Base-by-base conservation (phyloP, 1,140 invertebrate species). In the Atopsyche davidsoni region DNA sequence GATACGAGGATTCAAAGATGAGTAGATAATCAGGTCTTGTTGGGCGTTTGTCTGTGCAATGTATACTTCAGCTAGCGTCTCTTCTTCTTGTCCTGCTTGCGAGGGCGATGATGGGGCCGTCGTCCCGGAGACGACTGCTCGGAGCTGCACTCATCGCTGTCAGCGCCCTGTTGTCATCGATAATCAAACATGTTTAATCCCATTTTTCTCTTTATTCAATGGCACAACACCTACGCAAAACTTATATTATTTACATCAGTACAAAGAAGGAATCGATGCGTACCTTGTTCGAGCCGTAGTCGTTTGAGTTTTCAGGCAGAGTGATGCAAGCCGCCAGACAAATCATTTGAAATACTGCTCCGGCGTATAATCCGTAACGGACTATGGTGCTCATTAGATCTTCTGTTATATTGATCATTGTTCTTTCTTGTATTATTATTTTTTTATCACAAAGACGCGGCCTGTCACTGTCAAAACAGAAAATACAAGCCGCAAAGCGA, bases 271-370 rank as follows among this genome's bases (percentile, higher is more conserved):
- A n/a, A n/a, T n/a, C n/a, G n/a, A n/a, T n/a, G n/a, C 24, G 16
- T 52, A 57, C 55, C 44, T 57, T 57, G 13, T 51, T 57, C 25
- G 55, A 57, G 25, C 36, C 50, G 44, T 51, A 40, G 41, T 57
- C 55, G 23, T 32, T 53, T 4, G 55, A 19, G 31, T 57, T 52
- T 47, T 58, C 72, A 10, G 77, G 76, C 42, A 79, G 62, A 54
- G 78, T 67, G 50, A 82, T 70, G 22, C 79, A 79, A 31, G 79
- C 79, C 43, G 75, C 70, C 44, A 82, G 75, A 62, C 79, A 81
- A 6, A 79, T 60, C 18, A 82, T 61, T 62, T 82, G 79, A 60
- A 82, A 81, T 10, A 81, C 63, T 6, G 79, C 79, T 22, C 79
- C 79, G 25, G 80, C 57, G 64, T 80, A 78, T 3, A 82, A 60